Evolutionary conservation across 2,113 vertebrate genomes (phyloP).

Genomic region (Hyperoodon ampullatus): DNA sequence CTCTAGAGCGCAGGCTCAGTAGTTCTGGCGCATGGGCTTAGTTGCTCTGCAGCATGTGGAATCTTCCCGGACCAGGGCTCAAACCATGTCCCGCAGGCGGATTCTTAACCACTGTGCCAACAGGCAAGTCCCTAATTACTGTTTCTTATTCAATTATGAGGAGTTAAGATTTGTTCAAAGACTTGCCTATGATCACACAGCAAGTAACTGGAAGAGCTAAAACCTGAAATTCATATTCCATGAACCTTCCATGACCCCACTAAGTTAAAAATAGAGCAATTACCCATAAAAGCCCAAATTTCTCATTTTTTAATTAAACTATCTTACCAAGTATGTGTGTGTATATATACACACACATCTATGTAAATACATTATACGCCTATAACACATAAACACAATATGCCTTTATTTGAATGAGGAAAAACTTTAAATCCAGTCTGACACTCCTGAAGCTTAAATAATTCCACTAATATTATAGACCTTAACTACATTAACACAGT

Average conservation of each 20-base stretch:
- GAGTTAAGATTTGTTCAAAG: not conserved
- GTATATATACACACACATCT: not conserved
- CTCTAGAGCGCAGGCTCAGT: too few species aligned
- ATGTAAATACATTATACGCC: not conserved
- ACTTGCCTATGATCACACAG: not conserved
- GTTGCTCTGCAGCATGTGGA: too few species aligned
- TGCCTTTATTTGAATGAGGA: not conserved
- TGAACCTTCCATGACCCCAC: not conserved
- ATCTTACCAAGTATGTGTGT: not conserved
- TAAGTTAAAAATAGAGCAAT: constrained; percentile 18
- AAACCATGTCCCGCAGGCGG: too few species aligned
- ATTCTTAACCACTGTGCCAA: too few species aligned
- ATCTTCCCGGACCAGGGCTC: too few species aligned
- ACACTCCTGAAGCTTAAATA: not conserved
- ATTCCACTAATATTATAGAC: not conserved
- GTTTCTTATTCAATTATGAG: not conserved
- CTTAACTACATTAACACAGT: not conserved
- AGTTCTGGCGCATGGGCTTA: too few species aligned
- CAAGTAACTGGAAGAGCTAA: not conserved
- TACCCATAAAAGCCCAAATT: not conserved
- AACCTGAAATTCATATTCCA: constrained; percentile 2
- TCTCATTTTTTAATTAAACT: constrained; percentile 36
- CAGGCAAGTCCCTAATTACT: too few species aligned
- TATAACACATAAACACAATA: not conserved
- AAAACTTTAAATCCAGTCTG: not conserved